phyloP scores from a whole-genome alignment of 2,113 vertebrate species.

The Corythornis cristatus region DNA sequence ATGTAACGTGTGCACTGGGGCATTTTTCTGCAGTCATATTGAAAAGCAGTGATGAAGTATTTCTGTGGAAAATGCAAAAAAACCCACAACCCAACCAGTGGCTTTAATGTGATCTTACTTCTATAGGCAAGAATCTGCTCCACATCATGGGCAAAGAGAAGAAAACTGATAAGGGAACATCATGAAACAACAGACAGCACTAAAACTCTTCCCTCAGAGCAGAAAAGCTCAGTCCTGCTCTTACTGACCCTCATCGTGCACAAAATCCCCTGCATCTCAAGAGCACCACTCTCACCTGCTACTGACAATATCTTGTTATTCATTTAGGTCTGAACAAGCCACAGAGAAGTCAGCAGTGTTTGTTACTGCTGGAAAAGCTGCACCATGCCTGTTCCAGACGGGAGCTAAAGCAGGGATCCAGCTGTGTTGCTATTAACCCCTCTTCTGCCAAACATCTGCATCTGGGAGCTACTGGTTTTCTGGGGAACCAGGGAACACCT shows the following conservation, averaged over 20 bases:
- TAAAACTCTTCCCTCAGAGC: not conserved
- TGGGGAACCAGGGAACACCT: not conserved
- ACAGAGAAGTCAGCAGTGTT: not conserved
- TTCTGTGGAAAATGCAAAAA: not conserved
- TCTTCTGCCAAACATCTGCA: not conserved
- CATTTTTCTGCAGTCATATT: not conserved
- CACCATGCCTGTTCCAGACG: not conserved
- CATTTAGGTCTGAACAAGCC: not conserved
- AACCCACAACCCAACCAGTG: not conserved
- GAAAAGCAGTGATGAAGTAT: not conserved
- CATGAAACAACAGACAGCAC: not conserved
- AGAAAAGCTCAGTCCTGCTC: not conserved
- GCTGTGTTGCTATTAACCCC: not conserved
- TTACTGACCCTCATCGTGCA: not conserved
- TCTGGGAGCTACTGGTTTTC: not conserved
- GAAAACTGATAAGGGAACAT: not conserved
- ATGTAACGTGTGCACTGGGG: not conserved
- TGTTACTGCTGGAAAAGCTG: not conserved
- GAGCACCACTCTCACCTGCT: not conserved
- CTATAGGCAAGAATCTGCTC: not conserved
- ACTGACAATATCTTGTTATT: fast-evolving
- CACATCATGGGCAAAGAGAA: fast-evolving
- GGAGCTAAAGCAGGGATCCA: not conserved
- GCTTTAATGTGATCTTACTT: not conserved
- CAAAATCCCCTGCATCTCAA: fast-evolving